Percentiles rank a stretch among this genome's conserved stretches.
Conservation (phyloP, 2,888 invertebrate species). For the Pyrrhosoma nymphula region DNA sequence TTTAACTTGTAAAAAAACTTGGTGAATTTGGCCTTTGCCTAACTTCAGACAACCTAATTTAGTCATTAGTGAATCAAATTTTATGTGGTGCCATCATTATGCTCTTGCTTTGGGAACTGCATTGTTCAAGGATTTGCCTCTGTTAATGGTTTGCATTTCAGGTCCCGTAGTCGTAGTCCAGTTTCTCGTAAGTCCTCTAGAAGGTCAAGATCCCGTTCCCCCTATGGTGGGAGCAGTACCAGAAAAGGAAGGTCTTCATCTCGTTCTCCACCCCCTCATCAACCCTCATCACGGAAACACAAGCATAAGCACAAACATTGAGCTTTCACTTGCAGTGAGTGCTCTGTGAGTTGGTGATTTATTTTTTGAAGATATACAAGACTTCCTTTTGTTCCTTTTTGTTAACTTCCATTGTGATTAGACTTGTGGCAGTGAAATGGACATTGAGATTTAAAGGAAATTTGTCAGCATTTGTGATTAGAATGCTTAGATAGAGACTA, state of each 20-base stretch:
- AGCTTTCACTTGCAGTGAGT: slow-evolving; percentile 18
- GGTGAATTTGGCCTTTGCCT: no score
- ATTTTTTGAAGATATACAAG: neutral
- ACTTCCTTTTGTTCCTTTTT: slow-evolving; percentile 59
- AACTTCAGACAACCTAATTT: no score
- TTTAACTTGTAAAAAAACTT: no score
- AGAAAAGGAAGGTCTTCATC: slow-evolving; percentile 76
- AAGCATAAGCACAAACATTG: slow-evolving; percentile 80
- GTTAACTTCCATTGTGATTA: slow-evolving; percentile 55
- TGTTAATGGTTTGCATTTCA: slow-evolving; percentile 61
- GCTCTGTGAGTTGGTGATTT: slow-evolving; percentile 5
- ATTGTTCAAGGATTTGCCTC: neutral
- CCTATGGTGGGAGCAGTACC: slow-evolving; percentile 75
- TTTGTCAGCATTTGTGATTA: slow-evolving; percentile 27
- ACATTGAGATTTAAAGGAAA: neutral
- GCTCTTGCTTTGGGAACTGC: no score
- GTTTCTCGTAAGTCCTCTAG: slow-evolving; percentile 70
- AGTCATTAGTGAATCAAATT: neutral
- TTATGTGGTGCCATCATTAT: neutral
- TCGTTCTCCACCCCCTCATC: slow-evolving; percentile 76
- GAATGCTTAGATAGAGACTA: slow-evolving; percentile 14
- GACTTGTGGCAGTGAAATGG: slow-evolving; percentile 24
- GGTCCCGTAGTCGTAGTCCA: slow-evolving; percentile 73
- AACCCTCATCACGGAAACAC: slow-evolving; percentile 77
- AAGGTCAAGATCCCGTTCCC: slow-evolving; percentile 71